Conservation (phyloP, 2,113 vertebrate genomes). For the Notiomystis cincta region DNA sequence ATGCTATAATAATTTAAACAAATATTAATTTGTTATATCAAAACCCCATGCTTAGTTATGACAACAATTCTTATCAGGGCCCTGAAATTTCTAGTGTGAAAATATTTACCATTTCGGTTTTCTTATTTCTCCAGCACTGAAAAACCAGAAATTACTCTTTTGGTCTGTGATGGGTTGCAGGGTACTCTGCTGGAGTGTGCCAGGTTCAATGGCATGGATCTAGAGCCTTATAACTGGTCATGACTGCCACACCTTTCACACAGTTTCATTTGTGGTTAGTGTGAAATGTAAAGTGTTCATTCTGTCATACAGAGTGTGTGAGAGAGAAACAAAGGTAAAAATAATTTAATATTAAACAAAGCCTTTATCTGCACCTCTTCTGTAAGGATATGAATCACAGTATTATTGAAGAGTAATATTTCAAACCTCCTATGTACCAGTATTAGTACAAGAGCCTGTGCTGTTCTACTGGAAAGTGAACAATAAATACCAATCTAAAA, state of each 20-base stretch:
- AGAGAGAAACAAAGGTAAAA: background rate
- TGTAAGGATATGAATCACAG: background rate
- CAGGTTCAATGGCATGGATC: rapidly evolving
- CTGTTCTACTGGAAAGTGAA: background rate
- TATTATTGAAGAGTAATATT: background rate
- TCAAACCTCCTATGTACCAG: background rate
- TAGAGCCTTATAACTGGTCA: background rate
- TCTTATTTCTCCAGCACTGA: background rate
- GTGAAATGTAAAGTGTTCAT: background rate
- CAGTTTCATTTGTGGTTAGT: background rate
- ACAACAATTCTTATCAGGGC: background rate
- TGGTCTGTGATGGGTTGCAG: background rate
- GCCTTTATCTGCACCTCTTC: background rate
- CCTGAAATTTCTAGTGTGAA: background rate
- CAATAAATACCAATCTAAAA: background rate
- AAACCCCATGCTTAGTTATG: background rate
- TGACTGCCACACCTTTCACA: background rate
- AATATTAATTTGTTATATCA: background rate
- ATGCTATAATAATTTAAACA: background rate
- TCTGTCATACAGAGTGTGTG: background rate
- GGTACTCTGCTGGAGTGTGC: background rate
- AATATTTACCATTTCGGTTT: background rate
- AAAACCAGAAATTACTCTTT: background rate
- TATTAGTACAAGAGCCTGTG: background rate
- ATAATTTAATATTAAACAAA: background rate